Base-by-base conservation (phyloP, 2,888 invertebrate species). In the Selenia dentaria region DNA sequence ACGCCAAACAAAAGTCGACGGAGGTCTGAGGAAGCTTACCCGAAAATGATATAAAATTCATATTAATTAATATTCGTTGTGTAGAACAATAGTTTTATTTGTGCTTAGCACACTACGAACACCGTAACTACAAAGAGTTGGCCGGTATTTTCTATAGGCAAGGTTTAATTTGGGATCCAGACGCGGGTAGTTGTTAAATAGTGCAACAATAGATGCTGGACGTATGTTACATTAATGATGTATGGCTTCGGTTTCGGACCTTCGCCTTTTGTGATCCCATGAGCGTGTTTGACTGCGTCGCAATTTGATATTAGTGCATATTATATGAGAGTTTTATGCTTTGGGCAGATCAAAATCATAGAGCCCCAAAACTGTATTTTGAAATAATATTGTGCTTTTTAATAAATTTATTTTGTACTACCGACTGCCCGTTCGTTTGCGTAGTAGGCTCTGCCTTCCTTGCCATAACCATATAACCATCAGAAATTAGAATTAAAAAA, bases 151-250 rank as follows among this genome's bases (percentile, higher is more conserved):
- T 84, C 80, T 69, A 82, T 82, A 79, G 76, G 75, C 66, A 59
- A 64, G 66, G 79, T 80, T 85, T 77, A 78, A 82, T 80, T 83
- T 74, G 42, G 55, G 54, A 12, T 27, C 26, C 47, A 49, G 55
- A 63, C 67, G 67, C 64, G 59, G 74, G 75, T 72, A 76, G 79
- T 79, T 71, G 81, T 83, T 81, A 85, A 87, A 84, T 86, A 86
- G 81, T 85, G 81, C 74, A 76, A 89, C 89, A 89, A 88, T 87
- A 81, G 81, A 79, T 73, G 79, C 79, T 80, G 81, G 70, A 72
- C 67, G 72, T 58, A 47, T 44, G 47, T 59, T 54, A 72, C 81
- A 86, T 88, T 84, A 89, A 85, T 75, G 76, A 84, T 89, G 80
- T 76, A 89, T 64, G 54, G 40, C 54, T 72, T 75, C 70, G 74